Evolutionary conservation across 2,113 vertebrate species (phyloP), one percentile per base, ranked within the genome.

Genomic region (Syngnathus scovelli): DNA sequence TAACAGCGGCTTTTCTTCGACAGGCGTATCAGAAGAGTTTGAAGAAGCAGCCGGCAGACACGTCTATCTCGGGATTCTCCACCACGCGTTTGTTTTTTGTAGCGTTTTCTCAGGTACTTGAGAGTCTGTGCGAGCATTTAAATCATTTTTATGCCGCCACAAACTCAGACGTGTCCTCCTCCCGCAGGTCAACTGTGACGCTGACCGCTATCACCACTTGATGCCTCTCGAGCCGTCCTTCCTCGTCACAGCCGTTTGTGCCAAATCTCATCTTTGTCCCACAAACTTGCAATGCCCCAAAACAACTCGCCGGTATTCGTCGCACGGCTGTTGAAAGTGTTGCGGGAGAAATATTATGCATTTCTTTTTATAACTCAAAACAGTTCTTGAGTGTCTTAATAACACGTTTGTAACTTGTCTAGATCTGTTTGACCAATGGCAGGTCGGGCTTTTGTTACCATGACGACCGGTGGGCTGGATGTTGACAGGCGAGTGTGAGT

Each of bases 171-270:
- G 49, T 52, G 1, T 63, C 52, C 27, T 68, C 63, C 75, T 71
- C 33, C 46, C n/a, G 4, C 74, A 92, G 90, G 70, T 88, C 16
- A 89, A 80, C 66, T 92, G 92, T 81, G 85, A 87, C 18, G 61
- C 68, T 39, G 87, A 90, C 56, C 71, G 75, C 12, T 81, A 85
- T 74, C 56, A 18, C 61, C 71, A 86, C 16, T 68, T 66, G 64
- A 86, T 91, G 90, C 90, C 90, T 10, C 66, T 92, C 76, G 83
- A 90, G 71, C 80, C 89, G 0, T 88, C 89, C 51, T 92, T 92
- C 69, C 55, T 92, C 78, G 83, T 91, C 63, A 78, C 86, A 59
- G 80, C 88, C 66, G 51, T 92, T 41, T 92, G 91, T 62, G 77
- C 77, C 39, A 79, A 72, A 51, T 81, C 86, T 67, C 41, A 65